Percentiles rank a stretch among this genome's conserved stretches.
Conservation (phyloP, 2,888 invertebrate genomes). For the Byasa hedistus region DNA sequence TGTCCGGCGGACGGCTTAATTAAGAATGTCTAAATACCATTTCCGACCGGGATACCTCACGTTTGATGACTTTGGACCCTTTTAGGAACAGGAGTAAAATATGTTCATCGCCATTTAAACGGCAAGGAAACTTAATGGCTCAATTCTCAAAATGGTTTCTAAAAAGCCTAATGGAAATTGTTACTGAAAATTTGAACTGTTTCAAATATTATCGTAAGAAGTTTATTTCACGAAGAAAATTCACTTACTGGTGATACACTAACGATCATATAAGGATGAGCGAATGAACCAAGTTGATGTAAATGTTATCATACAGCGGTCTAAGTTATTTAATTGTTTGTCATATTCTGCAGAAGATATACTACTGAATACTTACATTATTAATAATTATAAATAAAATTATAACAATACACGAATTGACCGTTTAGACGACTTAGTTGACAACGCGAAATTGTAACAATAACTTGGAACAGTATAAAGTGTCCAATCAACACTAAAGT, state of each 20-base stretch:
- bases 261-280: not conserved
- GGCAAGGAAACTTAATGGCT: constrained; percentile 28
- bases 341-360: no score
- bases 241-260: not conserved
- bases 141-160: constrained; percentile 34
- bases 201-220: not conserved
- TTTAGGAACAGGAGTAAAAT: not conserved
- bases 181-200: not conserved
- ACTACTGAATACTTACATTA: no score
- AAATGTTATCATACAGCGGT: no score
- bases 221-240: not conserved
- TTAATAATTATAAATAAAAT: not conserved
- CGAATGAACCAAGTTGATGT: not conserved
- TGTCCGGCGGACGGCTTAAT: constrained; percentile 39
- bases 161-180: not conserved
- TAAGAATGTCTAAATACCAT: constrained; percentile 25
- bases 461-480: not conserved
- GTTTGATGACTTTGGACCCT: constrained; percentile 28
- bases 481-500: not conserved
- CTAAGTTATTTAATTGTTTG: no score
- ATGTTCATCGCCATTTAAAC: not conserved
- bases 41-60: not conserved
- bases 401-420: not conserved
- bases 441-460: not conserved
- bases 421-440: not conserved